phyloP scores from a whole-genome alignment of 2,797 vertebrate genomes.

The Chelidonichthys spinosus region DNA sequence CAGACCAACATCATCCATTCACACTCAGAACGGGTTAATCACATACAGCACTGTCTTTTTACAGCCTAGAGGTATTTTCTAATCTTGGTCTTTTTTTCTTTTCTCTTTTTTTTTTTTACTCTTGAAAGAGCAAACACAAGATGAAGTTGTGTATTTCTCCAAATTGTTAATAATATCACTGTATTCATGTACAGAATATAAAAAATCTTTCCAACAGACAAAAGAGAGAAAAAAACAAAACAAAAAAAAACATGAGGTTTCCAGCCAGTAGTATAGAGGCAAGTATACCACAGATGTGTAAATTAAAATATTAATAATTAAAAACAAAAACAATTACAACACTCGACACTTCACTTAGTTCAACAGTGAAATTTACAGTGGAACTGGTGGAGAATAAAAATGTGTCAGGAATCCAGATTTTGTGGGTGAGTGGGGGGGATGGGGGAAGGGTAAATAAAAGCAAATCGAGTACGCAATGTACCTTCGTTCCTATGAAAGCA shows the following conservation, averaged over 20 bases:
- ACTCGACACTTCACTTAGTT: constrained; percentile 83
- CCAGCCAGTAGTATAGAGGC: constrained; percentile 78
- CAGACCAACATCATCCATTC: constrained; percentile 67
- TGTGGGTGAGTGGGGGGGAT: not conserved
- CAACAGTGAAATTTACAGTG: constrained; percentile 83
- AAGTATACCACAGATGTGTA: constrained; percentile 75
- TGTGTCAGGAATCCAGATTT: constrained; percentile 47
- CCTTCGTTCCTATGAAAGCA: constrained; percentile 60
- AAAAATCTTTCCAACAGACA: constrained; percentile 73
- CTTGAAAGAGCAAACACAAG: constrained; percentile 66
- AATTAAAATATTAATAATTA: constrained; percentile 81
- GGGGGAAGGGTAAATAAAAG: constrained; percentile 68
- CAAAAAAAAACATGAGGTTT: constrained; percentile 72
- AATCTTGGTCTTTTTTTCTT: constrained; percentile 41
- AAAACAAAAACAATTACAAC: constrained; percentile 84
- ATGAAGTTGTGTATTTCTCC: constrained; percentile 62
- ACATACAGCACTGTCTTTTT: constrained; percentile 74
- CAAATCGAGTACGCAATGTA: constrained; percentile 42
- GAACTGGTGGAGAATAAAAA: constrained; percentile 73
- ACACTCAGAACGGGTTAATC: constrained; percentile 72
- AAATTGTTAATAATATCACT: constrained; percentile 75
- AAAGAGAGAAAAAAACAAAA: constrained; percentile 38
- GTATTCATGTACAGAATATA: constrained; percentile 77
- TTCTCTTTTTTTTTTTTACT: constrained; percentile 43
- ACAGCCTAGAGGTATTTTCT: constrained; percentile 79